phyloP scores from a whole-genome alignment of 2,888 invertebrate genomes.

The Melikaiella ostensackeni region DNA sequence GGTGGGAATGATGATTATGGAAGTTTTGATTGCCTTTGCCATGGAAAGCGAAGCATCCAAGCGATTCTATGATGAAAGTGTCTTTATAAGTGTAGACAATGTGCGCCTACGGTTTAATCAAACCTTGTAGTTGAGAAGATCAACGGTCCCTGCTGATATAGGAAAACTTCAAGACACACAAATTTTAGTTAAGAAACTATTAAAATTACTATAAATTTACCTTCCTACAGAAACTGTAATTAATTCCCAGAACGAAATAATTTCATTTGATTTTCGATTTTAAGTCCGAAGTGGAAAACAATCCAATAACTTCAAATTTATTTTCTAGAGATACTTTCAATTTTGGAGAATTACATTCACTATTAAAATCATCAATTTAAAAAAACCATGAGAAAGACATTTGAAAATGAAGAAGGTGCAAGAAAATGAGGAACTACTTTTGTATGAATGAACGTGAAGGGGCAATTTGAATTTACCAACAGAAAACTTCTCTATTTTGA shows the following conservation, averaged over 20 bases:
- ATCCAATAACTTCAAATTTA: background rate
- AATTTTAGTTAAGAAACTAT: background rate
- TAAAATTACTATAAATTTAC: background rate
- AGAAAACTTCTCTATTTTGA: no score
- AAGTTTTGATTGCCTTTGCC: background rate
- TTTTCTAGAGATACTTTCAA: background rate
- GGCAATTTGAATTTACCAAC: no score
- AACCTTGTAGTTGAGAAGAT: background rate
- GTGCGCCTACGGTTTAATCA: no score
- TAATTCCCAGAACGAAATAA: background rate
- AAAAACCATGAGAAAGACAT: background rate
- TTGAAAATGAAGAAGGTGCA: background rate
- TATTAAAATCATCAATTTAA: background rate
- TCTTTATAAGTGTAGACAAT: slow-evolving; percentile 8
- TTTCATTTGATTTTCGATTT: no score
- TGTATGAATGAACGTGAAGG: no score
- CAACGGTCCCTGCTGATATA: background rate
- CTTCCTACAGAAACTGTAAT: background rate
- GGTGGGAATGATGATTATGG: background rate
- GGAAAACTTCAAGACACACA: background rate
- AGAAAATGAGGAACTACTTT: no score
- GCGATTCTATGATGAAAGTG: background rate
- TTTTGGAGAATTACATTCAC: background rate
- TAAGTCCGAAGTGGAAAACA: no score
- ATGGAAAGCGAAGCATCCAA: background rate